A percentile compares a stretch with the other conserved stretches of the same genome.
These are phyloP conservation scores for Malacoctenus gilli DNA, from an alignment of 2,797 vertebrate genomes.

Conservation along the genomic window DNA sequence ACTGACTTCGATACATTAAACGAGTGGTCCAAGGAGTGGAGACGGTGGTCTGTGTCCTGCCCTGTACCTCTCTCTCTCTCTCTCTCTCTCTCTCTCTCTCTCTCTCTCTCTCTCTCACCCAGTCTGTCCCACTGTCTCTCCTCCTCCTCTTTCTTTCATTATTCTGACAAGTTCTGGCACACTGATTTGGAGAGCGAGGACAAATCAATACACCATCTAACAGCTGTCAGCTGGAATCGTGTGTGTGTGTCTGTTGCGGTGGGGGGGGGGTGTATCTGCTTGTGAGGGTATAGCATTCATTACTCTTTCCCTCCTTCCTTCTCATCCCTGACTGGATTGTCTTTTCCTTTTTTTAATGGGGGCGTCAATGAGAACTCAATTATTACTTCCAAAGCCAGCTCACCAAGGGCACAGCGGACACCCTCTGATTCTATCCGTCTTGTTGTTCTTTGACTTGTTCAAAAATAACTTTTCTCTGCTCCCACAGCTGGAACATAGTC, in stretches of 20 bases:
- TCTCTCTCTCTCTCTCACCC: no score
- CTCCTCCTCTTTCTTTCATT: constrained; percentile 55
- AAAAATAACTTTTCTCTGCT: not conserved
- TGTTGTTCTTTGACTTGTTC: constrained; percentile 7
- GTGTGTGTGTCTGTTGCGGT: constrained; percentile 34
- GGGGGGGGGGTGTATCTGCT: constrained; percentile 32
- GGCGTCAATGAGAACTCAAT: constrained; percentile 36
- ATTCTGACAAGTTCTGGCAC: constrained; percentile 72
- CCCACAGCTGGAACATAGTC: not conserved
- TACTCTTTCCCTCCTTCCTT: constrained; percentile 40
- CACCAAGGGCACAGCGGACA: constrained; percentile 11
- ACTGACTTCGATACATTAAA: no score
- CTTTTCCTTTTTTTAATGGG: constrained; percentile 19
- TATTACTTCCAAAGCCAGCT: constrained; percentile 42
- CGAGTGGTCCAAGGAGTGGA: no score
- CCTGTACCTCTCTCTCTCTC: constrained; percentile 34
- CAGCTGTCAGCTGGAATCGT: constrained; percentile 67
- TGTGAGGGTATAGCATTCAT: constrained; percentile 51
- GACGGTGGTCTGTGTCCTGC: no score
- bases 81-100: constrained; percentile 19
- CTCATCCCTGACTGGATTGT: not conserved
- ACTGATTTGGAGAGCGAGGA: constrained; percentile 54
- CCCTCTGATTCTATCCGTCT: not conserved
- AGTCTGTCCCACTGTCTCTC: constrained; percentile 36
- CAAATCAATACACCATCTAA: constrained; percentile 76